Percentiles rank a stretch among this genome's conserved stretches.
Evolutionary conservation across 1,140 invertebrate species (phyloP).

Genomic region (Lepidurus arcticus): DNA sequence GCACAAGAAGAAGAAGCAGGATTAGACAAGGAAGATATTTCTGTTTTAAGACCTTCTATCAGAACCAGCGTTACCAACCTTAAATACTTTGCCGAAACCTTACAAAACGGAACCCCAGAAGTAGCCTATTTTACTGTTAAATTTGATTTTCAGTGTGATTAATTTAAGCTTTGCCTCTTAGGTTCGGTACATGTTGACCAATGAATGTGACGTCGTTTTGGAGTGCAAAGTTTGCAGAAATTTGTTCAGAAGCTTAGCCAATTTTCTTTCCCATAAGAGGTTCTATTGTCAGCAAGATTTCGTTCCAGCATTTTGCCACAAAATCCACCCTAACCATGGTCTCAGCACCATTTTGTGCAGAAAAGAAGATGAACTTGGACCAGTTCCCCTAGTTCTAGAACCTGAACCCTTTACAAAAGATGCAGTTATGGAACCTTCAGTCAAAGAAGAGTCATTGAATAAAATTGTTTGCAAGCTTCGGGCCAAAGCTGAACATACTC

Average conservation of each 20-base stretch:
- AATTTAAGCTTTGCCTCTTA: constrained; percentile 46
- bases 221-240: constrained; percentile 79
- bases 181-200: constrained; percentile 61
- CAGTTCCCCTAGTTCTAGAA: background rate
- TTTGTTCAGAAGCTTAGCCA: constrained; percentile 72
- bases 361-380: background rate
- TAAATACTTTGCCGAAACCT: background rate
- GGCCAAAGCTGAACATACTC: background rate
- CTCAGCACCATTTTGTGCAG: background rate
- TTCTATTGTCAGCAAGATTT: constrained; percentile 59
- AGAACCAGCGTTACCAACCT: background rate
- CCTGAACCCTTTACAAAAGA: background rate
- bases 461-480: background rate
- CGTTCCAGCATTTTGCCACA: constrained; percentile 39
- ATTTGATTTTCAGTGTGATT: background rate
- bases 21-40: background rate
- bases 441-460: background rate
- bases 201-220: constrained; percentile 76
- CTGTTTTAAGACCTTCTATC: background rate
- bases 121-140: constrained; percentile 26
- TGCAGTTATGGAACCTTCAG: background rate
- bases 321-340: background rate
- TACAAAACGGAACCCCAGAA: constrained; percentile 7
- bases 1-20: background rate
- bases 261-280: constrained; percentile 77